A percentile compares a stretch with the other conserved stretches of the same genome.
These are phyloP conservation scores for Atherinosoma microstoma DNA, from an alignment of 2,797 vertebrate genomes.

Conservation along the genomic window DNA sequence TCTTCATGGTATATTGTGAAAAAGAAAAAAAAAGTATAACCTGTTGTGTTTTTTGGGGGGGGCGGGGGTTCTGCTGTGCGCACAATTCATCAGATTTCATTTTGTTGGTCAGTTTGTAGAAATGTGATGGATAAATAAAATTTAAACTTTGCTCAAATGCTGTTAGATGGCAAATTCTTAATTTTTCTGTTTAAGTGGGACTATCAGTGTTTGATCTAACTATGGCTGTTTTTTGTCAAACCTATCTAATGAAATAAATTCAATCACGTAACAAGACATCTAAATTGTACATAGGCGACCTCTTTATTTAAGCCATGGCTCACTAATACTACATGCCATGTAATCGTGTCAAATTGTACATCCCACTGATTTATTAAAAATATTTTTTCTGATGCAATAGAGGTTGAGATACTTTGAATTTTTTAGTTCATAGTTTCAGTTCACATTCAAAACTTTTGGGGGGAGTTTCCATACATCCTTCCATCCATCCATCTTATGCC, in stretches of 20 bases:
- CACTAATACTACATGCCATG: not conserved
- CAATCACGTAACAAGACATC: not conserved
- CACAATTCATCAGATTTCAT: slow-evolving; percentile 62
- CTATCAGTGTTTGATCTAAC: not conserved
- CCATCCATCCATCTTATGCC: too few relatives aligned
- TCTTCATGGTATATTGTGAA: slow-evolving; percentile 71
- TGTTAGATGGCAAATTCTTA: not conserved
- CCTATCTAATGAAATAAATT: not conserved
- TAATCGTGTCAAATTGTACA: not conserved
- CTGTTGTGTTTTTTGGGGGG: slow-evolving; percentile 49
- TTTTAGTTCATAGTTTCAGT: not conserved
- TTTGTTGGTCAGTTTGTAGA: slow-evolving; percentile 62
- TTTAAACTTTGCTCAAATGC: slow-evolving; percentile 37
- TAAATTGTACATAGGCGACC: not conserved
- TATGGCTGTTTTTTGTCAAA: not conserved
- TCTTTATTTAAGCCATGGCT: not conserved
- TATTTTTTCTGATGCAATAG: not conserved
- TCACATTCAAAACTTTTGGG: not conserved
- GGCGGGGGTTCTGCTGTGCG: slow-evolving; percentile 50
- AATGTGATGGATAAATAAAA: slow-evolving; percentile 68
- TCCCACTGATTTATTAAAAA: not conserved
- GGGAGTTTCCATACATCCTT: too few relatives aligned
- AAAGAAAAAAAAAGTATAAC: slow-evolving; percentile 67
- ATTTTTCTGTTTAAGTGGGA: not conserved
- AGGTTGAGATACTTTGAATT: not conserved